phyloP scores from a whole-genome alignment of 1,140 invertebrate genomes.

The Laodelphax striatellus region DNA sequence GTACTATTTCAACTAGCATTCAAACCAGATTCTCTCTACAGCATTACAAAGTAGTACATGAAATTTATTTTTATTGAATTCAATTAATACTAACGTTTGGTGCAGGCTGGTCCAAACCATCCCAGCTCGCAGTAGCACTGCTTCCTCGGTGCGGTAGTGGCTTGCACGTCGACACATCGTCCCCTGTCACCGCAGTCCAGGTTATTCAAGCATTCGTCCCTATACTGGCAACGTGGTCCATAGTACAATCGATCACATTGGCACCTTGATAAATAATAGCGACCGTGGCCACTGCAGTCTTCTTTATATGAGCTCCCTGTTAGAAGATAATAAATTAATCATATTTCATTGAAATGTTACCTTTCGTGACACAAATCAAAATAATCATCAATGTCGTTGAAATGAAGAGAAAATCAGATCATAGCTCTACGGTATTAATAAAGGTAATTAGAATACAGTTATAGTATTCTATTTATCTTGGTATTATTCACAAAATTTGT shows the following conservation, averaged over 20 bases:
- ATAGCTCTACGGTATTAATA: too few relatives aligned
- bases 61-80: too few relatives aligned
- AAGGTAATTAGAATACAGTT: too few relatives aligned
- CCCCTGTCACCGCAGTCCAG: constrained; percentile 75
- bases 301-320: constrained; percentile 60
- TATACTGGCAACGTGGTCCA: constrained; percentile 70
- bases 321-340: neutral
- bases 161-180: constrained; percentile 64
- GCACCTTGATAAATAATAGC: constrained; percentile 60
- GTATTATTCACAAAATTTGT: too few relatives aligned
- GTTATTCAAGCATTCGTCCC: constrained; percentile 71
- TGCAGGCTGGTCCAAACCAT: constrained; percentile 69
- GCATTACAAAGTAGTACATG: too few relatives aligned
- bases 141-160: constrained; percentile 64
- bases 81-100: constrained; percentile 47
- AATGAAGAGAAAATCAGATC: too few relatives aligned
- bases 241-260: constrained; percentile 73
- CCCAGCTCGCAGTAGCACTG: constrained; percentile 84
- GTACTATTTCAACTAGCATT: too few relatives aligned
- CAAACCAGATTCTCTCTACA: too few relatives aligned
- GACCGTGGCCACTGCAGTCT: constrained; percentile 70
- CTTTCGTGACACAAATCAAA: too few relatives aligned
- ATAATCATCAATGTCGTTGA: too few relatives aligned
- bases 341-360: neutral
- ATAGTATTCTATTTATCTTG: too few relatives aligned